Evolutionary conservation across 2,113 vertebrate species (phyloP).

Genomic region (Mastomys coucha): DNA sequence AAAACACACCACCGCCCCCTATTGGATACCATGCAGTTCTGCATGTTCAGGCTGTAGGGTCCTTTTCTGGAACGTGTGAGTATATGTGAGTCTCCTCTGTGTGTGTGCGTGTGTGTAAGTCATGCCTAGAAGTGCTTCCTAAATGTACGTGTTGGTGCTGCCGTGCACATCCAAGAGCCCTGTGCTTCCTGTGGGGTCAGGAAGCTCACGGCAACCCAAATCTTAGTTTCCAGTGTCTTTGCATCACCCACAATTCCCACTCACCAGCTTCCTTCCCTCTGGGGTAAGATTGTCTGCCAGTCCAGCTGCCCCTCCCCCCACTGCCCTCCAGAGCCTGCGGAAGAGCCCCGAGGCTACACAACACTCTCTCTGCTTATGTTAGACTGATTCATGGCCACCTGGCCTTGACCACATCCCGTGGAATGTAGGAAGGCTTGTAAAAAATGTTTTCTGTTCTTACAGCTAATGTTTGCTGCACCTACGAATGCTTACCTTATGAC

Average conservation of each 20-base stretch:
- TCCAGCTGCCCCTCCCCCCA: neutral
- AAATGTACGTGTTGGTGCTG: neutral
- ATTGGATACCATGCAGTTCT: neutral
- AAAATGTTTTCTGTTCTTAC: conserved; percentile 62
- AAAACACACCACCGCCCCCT: neutral
- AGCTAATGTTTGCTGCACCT: neutral
- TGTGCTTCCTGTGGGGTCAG: neutral
- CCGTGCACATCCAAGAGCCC: neutral
- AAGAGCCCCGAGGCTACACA: neutral
- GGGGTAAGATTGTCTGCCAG: neutral
- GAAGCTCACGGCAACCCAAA: neutral
- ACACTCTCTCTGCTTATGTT: neutral
- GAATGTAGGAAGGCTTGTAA: conserved; percentile 55
- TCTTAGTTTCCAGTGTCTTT: neutral
- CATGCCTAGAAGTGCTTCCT: neutral
- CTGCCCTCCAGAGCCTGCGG: neutral
- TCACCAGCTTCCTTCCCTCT: neutral
- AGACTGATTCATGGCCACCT: neutral
- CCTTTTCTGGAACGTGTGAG: neutral
- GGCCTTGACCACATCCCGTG: neutral
- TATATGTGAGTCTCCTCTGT: neutral
- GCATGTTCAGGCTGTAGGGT: neutral
- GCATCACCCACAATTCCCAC: neutral
- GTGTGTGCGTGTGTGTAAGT: rapidly evolving
- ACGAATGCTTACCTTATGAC: conserved; percentile 35